These are phyloP conservation scores for Heliconius aoede DNA, from an alignment of 2,888 invertebrate genomes.

Conservation along the genomic window DNA sequence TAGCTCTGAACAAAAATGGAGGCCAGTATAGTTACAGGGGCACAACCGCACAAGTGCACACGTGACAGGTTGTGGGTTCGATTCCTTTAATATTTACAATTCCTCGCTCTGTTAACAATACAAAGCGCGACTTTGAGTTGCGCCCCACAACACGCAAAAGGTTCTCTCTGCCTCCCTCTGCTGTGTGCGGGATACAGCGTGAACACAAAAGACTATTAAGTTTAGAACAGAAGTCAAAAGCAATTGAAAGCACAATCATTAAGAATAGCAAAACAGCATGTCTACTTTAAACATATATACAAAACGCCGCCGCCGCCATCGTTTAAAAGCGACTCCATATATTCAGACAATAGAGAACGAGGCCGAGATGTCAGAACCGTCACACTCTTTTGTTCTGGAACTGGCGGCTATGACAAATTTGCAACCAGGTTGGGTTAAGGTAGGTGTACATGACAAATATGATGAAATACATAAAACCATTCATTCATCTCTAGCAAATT, in stretches of 20 bases:
- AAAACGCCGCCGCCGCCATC: slow-evolving; percentile 1
- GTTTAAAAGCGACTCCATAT: slow-evolving; percentile 20
- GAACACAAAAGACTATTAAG: background rate
- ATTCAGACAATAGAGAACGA: slow-evolving; percentile 29
- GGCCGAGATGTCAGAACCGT: slow-evolving; percentile 24
- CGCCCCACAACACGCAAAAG: no score
- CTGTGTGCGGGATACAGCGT: no score
- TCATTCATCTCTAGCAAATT: background rate
- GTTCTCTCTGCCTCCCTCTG: no score
- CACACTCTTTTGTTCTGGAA: slow-evolving; percentile 28
- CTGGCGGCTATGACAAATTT: slow-evolving; percentile 29
- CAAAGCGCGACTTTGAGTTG: no score
- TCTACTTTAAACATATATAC: slow-evolving; percentile 15
- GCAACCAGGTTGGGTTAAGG: slow-evolving; percentile 17
- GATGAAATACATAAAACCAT: background rate
- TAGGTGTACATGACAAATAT: background rate
- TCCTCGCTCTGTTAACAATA: no score
- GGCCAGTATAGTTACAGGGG: no score
- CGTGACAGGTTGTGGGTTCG: no score
- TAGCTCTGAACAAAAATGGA: no score
- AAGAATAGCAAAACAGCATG: background rate
- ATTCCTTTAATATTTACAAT: no score
- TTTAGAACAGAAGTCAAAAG: background rate
- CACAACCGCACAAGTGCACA: no score
- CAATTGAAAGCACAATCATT: slow-evolving; percentile 2